Base-by-base conservation (phyloP, 2,113 vertebrate species). In the Ictalurus furcatus region DNA sequence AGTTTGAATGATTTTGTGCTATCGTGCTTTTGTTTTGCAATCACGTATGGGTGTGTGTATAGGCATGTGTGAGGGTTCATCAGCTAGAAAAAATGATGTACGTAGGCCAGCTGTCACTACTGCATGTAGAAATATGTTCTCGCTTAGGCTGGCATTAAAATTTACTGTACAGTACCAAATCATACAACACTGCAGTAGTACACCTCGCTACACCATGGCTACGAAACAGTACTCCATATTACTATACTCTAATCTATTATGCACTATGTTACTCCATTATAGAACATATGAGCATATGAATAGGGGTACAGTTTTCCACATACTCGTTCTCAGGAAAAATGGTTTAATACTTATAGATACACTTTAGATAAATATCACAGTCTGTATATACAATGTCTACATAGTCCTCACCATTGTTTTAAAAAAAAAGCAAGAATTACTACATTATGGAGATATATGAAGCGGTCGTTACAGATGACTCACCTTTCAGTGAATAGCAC, bases 391-490 rank as follows among this genome's bases (percentile, higher is more conserved):
- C 19, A 56, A 34, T 23, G 0, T 58, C 37, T 73, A 63, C 52
- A 40, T 34, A 54, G 25, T 63, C 11, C 80, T 80, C 54, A 86
- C 69, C 12, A 44, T 59, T 86, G 40, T 5, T 40, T 16, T 6
- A 16, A 79, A 79, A 48, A 79, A n/a, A 79, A 5, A 82, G 13
- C 0, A 83, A 30, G 9, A 59, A 44, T 16, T 6, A 63, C 12
- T 44, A 63, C 11, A 44, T 63, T 84, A 63, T 44, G 19, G 4
- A 67, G 12, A 52, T 25, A 87, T 44, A 87, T 25, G 4, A 87
- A 87, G 37, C 17, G 56, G 63, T 82, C 84, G 40, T 90, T 80
- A 67, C 78, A 86, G 67, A 90, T 88, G 44, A 90, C 65, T 90
- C 87, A 88, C 13, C 81, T 16, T 82, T 44, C 73, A 87, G 65